Conservation (phyloP, 2,797 vertebrate genomes). For the Lophotriccus pileatus region DNA sequence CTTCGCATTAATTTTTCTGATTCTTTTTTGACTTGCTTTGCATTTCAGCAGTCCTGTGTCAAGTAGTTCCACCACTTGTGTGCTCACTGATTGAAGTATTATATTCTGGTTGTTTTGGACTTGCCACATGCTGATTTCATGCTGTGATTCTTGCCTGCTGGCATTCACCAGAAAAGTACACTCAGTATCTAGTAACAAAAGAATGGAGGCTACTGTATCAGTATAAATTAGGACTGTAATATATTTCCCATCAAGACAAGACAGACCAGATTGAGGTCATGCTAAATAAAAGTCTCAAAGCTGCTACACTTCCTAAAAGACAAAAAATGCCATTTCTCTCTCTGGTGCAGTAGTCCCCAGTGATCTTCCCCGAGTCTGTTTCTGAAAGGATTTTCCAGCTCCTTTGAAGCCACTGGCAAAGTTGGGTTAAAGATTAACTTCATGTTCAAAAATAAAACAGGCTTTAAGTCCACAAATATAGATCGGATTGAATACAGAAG, state of each 20-base stretch:
- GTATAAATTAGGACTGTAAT: conserved; percentile 22
- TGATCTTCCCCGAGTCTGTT: neutral
- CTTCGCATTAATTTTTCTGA: neutral
- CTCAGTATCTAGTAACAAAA: neutral
- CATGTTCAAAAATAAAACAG: neutral
- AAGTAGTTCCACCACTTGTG: neutral
- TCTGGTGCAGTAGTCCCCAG: neutral
- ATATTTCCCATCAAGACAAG: conserved; percentile 1
- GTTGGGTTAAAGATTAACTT: neutral
- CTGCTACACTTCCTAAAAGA: neutral
- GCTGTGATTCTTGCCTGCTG: conserved; percentile 26
- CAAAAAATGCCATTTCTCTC: neutral
- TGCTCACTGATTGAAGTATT: neutral
- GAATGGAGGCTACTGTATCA: neutral
- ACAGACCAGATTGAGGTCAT: neutral
- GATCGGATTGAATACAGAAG: neutral
- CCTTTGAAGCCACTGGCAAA: neutral
- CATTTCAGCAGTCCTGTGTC: neutral
- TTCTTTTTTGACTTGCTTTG: neutral
- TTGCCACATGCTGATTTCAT: conserved; percentile 6
- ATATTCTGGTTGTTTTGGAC: conserved; percentile 12
- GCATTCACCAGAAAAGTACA: neutral
- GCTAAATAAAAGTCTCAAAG: neutral
- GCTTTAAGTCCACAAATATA: neutral
- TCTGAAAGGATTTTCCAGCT: neutral